Evolutionary conservation across 1,140 invertebrate species (phyloP).

Genomic region (Zaprionus ornatus): DNA sequence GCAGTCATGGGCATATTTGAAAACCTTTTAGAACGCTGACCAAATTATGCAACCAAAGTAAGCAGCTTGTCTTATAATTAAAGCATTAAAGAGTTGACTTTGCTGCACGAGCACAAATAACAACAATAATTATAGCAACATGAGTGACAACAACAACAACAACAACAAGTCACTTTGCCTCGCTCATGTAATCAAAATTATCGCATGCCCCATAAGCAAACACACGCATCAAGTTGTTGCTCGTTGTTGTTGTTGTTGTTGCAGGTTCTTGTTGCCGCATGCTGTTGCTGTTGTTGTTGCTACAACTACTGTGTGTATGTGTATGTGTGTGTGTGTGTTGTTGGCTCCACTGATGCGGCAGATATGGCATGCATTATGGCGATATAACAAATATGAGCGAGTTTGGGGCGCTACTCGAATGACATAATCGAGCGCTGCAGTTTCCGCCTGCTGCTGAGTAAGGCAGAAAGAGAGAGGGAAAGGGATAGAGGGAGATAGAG

Average conservation of each 20-base stretch:
- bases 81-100: constrained; percentile 17
- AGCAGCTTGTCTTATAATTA: neutral
- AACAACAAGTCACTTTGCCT: neutral
- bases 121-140: neutral
- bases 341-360: constrained; percentile 46
- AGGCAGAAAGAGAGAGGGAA: neutral
- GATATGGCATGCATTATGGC: constrained; percentile 77
- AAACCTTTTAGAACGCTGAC: neutral
- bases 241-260: constrained; percentile 18
- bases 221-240: constrained; percentile 38
- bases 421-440: constrained; percentile 76
- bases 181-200: constrained; percentile 30
- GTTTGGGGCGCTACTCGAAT: constrained; percentile 47
- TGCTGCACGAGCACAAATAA: neutral
- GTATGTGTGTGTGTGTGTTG: neutral
- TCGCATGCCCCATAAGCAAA: constrained; percentile 37
- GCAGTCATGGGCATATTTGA: neutral
- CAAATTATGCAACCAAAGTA: neutral
- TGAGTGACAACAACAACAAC: neutral
- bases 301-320: constrained; percentile 5
- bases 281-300: constrained; percentile 3
- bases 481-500: neutral
- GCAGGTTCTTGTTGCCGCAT: neutral
- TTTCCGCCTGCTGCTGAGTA: constrained; percentile 42
- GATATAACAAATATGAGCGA: constrained; percentile 56